Evolutionary conservation across 1,140 invertebrate genomes (phyloP).

Genomic region (Drosophila jambulina): DNA sequence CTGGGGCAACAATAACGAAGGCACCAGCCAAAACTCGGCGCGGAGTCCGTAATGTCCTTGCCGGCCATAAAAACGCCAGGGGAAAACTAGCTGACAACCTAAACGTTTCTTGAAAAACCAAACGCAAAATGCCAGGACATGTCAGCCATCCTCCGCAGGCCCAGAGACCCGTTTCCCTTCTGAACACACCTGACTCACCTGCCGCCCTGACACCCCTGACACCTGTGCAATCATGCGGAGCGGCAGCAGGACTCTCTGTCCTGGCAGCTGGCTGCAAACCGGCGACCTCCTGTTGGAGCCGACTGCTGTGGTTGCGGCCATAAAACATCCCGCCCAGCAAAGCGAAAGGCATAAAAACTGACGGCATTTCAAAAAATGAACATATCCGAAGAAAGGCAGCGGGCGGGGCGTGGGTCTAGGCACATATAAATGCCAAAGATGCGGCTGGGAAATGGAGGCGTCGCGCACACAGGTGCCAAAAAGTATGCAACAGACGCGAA

Average conservation of each 20-base stretch:
- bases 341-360: constrained; percentile 74
- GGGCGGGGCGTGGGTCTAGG: constrained; percentile 22
- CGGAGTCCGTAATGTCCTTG: constrained; percentile 41
- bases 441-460: constrained; percentile 23
- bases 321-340: constrained; percentile 62
- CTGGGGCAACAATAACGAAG: constrained; percentile 57
- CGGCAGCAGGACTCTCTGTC: constrained; percentile 51
- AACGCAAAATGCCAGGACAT: constrained; percentile 73
- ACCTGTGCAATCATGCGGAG: constrained; percentile 78
- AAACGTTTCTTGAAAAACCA: constrained; percentile 80
- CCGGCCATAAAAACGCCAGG: constrained; percentile 43
- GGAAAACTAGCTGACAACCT: constrained; percentile 78
- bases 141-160: constrained; percentile 33
- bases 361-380: constrained; percentile 80
- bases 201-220: constrained; percentile 20
- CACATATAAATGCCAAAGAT: constrained; percentile 54
- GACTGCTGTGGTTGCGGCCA: constrained; percentile 77
- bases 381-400: constrained; percentile 37
- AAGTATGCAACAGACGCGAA: constrained; percentile 67
- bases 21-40: constrained; percentile 46
- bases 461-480: constrained; percentile 68
- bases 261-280: constrained; percentile 52
- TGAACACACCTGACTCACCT: neutral
- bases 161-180: neutral
- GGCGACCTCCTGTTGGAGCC: constrained; percentile 49